A percentile compares a stretch with the other conserved stretches of the same genome.
phyloP scores from a whole-genome alignment of 1,140 invertebrate species.

The Dreissena polymorpha region DNA sequence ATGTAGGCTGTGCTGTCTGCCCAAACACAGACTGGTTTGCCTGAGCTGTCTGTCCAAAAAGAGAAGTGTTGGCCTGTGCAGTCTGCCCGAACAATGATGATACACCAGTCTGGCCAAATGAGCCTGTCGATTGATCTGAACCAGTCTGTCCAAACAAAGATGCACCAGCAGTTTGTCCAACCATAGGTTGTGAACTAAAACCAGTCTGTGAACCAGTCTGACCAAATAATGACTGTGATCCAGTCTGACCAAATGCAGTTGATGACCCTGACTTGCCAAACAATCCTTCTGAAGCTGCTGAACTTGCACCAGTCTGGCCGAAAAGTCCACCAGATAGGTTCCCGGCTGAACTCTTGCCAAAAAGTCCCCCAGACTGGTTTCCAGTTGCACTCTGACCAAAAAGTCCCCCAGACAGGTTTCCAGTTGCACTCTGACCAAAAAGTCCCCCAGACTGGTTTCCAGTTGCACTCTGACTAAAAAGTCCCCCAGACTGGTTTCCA shows the following conservation, averaged over 20 bases:
- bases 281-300: background rate
- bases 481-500: background rate
- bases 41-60: too few species aligned
- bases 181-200: conserved; percentile 19
- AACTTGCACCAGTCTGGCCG: background rate
- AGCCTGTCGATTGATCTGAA: background rate
- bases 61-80: too few species aligned
- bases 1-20: too few species aligned
- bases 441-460: conserved; percentile 6
- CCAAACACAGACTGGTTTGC: too few species aligned
- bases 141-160: conserved; percentile 19
- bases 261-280: conserved; percentile 33
- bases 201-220: conserved; percentile 27
- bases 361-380: too few species aligned
- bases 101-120: background rate
- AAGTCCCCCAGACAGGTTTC: background rate
- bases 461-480: background rate
- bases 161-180: conserved; percentile 25
- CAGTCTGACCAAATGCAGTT: conserved; percentile 27
- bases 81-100: too few species aligned
- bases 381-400: too few species aligned
- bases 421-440: background rate
- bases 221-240: conserved; percentile 40
- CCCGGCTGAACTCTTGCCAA: too few species aligned
- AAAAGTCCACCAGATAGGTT: background rate